These are phyloP conservation scores for Andrena camellia DNA, from an alignment of 2,888 invertebrate genomes.

Conservation along the genomic window DNA sequence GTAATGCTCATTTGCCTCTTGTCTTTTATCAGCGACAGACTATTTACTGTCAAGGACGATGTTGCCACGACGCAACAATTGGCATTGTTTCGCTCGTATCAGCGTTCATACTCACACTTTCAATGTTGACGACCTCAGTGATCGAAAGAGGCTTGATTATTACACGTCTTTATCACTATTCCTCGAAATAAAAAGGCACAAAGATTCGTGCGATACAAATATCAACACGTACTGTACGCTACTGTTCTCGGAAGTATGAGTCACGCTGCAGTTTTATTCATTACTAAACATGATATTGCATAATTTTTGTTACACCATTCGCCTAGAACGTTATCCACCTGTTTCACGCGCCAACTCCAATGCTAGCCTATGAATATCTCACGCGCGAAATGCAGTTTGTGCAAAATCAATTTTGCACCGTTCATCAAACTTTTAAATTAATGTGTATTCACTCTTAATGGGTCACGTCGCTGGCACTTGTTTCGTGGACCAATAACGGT, in stretches of 20 bases:
- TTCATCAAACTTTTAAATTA: too few relatives aligned
- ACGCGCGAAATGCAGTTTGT: too few relatives aligned
- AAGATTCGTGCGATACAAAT: background rate
- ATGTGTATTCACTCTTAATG: too few relatives aligned
- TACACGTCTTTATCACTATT: background rate
- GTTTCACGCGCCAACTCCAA: background rate
- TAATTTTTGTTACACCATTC: constrained; percentile 15
- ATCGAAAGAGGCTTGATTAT: background rate
- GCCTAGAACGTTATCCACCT: background rate
- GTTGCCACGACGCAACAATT: background rate
- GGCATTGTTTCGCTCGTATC: constrained; percentile 25
- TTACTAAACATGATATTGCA: constrained; percentile 16
- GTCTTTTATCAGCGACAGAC: constrained; percentile 11
- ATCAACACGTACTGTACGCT: background rate
- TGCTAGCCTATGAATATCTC: background rate
- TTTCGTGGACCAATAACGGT: too few relatives aligned
- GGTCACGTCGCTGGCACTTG: too few relatives aligned
- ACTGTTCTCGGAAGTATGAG: background rate
- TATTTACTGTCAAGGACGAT: background rate
- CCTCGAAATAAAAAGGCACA: background rate
- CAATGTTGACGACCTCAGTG: background rate
- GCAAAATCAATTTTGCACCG: too few relatives aligned
- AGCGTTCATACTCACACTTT: background rate
- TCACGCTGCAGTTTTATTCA: constrained; percentile 14
- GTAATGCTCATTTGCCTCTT: background rate